Evolutionary conservation across 1,140 invertebrate genomes (phyloP), one percentile per base, ranked within the genome.

Genomic region (Eciton burchellii): DNA sequence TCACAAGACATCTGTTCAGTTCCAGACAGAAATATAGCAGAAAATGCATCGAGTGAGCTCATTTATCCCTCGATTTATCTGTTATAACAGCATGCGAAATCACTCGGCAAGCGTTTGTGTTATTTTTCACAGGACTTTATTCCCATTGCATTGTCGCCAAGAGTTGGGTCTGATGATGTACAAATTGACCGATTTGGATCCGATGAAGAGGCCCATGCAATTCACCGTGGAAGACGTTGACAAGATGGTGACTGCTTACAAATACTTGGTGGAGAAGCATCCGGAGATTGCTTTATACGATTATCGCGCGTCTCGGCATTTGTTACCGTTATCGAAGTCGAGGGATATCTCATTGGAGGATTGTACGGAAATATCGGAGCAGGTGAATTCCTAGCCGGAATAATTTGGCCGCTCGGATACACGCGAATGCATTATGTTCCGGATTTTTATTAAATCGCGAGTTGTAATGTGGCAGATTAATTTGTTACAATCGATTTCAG

Each of bases 21-120:
- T 97, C 97, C 94, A 95, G 98, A 65, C 97, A 98, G 90, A 99
- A 99, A 90, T 96, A 96, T 92, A 96, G 96, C 59, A 94, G 96
- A 16, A 95, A 96, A 85, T 96, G 97, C 21, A 94, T 96, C 11
- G 92, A 95, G 94, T 95, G 93, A 94, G 92, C 70, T 56, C 0
- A 35, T 35, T 35, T 35, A 35, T 35, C 35, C 6, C 6, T 16
- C 14, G 12, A 29, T 41, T 62, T 59, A 29, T 65, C 8, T 52
- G 8, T 71, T 52, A 19, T 3, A 14, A 2, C 6, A 45, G 24
- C 29, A 2, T 16, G 12, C 60, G 4, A 45, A 52, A 52, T 2
- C 21, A 52, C n/a, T n/a, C n/a, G n/a, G n/a, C n/a, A n/a, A n/a
- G n/a, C n/a, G n/a, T 57, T 70, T 82, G 54, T 56, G 3, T 66